Percentiles rank a stretch among this genome's conserved stretches.
Evolutionary conservation across 2,888 invertebrate species (phyloP).

Genomic region (Uropetala carovei): DNA sequence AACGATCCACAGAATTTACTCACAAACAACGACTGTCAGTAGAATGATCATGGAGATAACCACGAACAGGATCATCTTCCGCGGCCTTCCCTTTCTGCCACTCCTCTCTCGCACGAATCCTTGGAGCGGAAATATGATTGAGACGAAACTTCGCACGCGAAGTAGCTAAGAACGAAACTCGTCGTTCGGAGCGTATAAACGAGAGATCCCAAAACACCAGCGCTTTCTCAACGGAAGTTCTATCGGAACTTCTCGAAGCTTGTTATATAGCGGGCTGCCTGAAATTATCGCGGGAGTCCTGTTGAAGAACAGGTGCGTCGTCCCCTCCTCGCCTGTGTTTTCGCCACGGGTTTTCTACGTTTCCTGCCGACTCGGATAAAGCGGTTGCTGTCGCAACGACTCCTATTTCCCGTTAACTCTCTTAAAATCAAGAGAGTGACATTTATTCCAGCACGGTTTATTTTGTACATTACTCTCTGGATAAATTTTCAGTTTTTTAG

Average conservation of each 20-base stretch:
- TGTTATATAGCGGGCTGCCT: background rate
- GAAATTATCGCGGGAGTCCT: background rate
- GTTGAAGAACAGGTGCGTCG: background rate
- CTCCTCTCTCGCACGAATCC: background rate
- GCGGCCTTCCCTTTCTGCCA: background rate
- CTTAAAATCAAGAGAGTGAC: no score
- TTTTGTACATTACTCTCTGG: no score
- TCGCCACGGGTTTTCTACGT: background rate
- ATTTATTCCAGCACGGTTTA: no score
- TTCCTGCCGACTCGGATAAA: background rate
- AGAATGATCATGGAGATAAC: background rate
- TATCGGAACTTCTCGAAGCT: slow-evolving; percentile 7
- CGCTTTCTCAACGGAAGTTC: background rate
- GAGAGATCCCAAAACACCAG: background rate
- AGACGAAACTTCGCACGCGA: background rate
- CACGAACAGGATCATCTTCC: background rate
- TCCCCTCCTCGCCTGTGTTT: background rate
- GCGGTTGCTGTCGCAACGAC: no score
- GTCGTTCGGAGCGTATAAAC: background rate
- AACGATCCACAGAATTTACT: background rate
- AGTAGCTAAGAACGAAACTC: background rate
- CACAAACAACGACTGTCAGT: background rate
- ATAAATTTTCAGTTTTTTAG: no score
- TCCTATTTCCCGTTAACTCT: no score
- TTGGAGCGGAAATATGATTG: background rate